Evolutionary conservation across 2,797 vertebrate genomes (phyloP), one percentile per base, ranked within the genome.

Genomic region (Manis pentadactyla): DNA sequence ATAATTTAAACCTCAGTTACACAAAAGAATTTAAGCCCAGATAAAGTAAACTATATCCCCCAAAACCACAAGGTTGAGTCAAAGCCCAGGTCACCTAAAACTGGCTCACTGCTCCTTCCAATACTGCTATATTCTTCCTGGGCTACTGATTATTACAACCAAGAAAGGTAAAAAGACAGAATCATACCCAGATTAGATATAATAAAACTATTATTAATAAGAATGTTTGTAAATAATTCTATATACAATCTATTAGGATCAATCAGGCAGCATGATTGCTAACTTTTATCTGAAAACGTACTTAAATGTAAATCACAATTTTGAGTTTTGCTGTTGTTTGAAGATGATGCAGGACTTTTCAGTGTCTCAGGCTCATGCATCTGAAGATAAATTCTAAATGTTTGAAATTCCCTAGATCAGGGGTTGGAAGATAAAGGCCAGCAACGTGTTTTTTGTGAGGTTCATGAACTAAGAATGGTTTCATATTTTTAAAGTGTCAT

Each of bases 361-460:
- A 53, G 34, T 34, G 49, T 66, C 63, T 92, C 27, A 69, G 81
- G 34, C 27, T 90, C 31, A 71, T 34, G 15, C 42, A 87, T 27
- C 27, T 81, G 77, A 77, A 87, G 88, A 68, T 64, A 77, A 63
- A 84, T 82, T 59, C 61, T 29, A 94, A 75, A 53, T 82, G 51
- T 71, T 1, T 82, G 7, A 21, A 93, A 71, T 73, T 78, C 69
- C 91, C 31, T 68, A 66, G 57, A 74, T 73, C 39, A 85, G 25
- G 27, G n/a, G 13, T 55, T 94, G n/a, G 85, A 94, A 82, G 73
- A 82, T 37, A 78, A 93, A 3, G 21, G 17, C 23, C 29, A 75
- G 55, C 27, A 61, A 42, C 34, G 37, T 55, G 8, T 55, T 31
- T 66, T 82, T 25, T 71, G 68, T 86, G 55, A 86, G 63, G 53